These are phyloP conservation scores for Anguilla pacifica DNA, from an alignment of 2,797 vertebrate genomes.

Conservation along the genomic window DNA sequence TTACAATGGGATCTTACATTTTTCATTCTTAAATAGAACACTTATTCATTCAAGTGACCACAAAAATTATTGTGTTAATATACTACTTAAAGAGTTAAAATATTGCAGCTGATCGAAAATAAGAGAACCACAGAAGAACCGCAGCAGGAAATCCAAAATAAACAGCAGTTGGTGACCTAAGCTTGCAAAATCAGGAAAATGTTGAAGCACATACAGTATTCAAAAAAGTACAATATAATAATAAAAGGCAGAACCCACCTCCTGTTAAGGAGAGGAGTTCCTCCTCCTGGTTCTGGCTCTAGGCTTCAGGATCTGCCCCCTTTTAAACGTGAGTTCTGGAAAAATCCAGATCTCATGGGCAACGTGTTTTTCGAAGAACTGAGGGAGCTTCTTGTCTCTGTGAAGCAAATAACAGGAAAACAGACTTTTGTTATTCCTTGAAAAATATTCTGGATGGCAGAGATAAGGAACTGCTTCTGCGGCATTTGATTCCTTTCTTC, in stretches of 20 bases:
- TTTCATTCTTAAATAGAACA: not conserved
- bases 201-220: not conserved
- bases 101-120: not conserved
- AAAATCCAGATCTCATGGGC: not conserved
- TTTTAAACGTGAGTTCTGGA: not conserved
- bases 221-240: not conserved
- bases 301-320: not conserved
- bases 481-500: not conserved
- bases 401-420: not conserved
- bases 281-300: not conserved
- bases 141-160: too few relatives aligned
- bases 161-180: not conserved
- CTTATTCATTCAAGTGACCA: too few relatives aligned
- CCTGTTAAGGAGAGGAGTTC: not conserved
- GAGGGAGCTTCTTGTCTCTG: not conserved
- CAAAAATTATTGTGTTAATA: too few relatives aligned
- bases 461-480: not conserved
- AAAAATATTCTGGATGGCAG: slow-evolving; percentile 5
- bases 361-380: not conserved
- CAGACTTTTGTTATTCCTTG: not conserved
- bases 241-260: not conserved
- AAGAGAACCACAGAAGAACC: not conserved
- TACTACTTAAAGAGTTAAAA: too few relatives aligned
- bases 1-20: too few relatives aligned
- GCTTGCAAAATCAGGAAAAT: not conserved